Conservation (phyloP, 1,140 invertebrate genomes). For the Coptotermes formosanus region DNA sequence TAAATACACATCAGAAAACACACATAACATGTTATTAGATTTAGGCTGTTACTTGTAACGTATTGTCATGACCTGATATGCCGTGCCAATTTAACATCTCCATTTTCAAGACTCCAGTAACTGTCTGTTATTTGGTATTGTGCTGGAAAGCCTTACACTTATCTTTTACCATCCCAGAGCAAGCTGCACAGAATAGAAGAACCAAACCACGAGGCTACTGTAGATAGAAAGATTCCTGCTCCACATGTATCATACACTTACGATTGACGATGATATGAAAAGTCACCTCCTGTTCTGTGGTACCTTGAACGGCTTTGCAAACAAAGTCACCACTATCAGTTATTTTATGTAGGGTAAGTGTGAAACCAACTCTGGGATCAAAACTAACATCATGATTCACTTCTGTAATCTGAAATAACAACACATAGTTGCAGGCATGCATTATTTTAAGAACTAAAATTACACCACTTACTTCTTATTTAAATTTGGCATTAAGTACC, state of each 20-base stretch:
- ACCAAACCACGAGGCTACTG: not conserved
- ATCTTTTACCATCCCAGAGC: not conserved
- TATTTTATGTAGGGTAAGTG: conserved; percentile 49
- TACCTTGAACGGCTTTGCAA: conserved; percentile 49
- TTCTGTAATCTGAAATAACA: conserved; percentile 40
- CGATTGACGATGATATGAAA: conserved; percentile 42
- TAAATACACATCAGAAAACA: no score
- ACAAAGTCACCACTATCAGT: conserved; percentile 46
- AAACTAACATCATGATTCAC: conserved; percentile 48
- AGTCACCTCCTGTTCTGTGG: conserved; percentile 37
- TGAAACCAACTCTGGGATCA: conserved; percentile 60
- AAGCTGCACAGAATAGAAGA: not conserved
- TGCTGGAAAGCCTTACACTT: not conserved
- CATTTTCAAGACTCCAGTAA: no score
- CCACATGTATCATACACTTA: not conserved
- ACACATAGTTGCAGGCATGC: conserved; percentile 44
- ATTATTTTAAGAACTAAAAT: conserved; percentile 41
- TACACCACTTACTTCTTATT: conserved; percentile 24
- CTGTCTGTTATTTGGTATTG: no score
- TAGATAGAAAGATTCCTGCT: not conserved
- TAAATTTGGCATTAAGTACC: conserved; percentile 14
- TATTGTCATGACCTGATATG: no score
- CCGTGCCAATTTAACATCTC: no score
- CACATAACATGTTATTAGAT: no score
- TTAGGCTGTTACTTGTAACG: no score